A percentile compares a stretch with the other conserved stretches of the same genome.
Evolutionary conservation across 2,888 invertebrate species (phyloP).

Genomic region (Girardia tigrina): DNA sequence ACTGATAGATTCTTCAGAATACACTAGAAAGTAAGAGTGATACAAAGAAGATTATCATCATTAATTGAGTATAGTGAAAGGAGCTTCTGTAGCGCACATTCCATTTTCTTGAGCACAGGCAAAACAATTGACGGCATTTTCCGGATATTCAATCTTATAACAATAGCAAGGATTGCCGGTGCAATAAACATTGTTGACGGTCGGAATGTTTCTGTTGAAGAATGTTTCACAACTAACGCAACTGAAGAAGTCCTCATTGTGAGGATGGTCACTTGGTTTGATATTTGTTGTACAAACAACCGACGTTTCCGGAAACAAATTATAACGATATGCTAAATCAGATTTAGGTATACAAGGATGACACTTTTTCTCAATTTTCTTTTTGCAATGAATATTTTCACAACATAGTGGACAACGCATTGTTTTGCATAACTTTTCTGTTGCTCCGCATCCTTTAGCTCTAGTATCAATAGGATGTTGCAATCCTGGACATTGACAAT

Average conservation of each 20-base stretch:
- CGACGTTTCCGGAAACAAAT: background rate
- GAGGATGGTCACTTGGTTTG: background rate
- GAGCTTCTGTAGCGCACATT: background rate
- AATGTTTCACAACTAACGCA: background rate
- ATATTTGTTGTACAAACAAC: background rate
- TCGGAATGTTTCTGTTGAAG: background rate
- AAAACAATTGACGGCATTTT: background rate
- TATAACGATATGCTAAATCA: background rate
- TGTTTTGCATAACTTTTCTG: background rate
- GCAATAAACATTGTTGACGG: background rate
- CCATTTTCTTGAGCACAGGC: background rate
- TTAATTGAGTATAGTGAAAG: background rate
- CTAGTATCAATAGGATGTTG: background rate
- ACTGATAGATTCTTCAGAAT: too few relatives aligned
- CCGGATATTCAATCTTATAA: conserved; percentile 5
- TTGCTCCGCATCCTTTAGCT: background rate
- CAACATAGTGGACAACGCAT: background rate
- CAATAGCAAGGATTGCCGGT: background rate
- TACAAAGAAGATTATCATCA: background rate
- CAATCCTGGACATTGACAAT: conserved; percentile 8
- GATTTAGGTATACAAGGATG: conserved; percentile 1
- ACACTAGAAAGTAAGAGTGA: too few relatives aligned
- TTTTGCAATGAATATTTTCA: background rate
- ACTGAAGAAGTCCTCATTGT: conserved; percentile 15
- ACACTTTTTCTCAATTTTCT: background rate